Evolutionary conservation across 2,113 vertebrate genomes (phyloP), one percentile per base, ranked within the genome.

Genomic region (Notiomystis cincta): DNA sequence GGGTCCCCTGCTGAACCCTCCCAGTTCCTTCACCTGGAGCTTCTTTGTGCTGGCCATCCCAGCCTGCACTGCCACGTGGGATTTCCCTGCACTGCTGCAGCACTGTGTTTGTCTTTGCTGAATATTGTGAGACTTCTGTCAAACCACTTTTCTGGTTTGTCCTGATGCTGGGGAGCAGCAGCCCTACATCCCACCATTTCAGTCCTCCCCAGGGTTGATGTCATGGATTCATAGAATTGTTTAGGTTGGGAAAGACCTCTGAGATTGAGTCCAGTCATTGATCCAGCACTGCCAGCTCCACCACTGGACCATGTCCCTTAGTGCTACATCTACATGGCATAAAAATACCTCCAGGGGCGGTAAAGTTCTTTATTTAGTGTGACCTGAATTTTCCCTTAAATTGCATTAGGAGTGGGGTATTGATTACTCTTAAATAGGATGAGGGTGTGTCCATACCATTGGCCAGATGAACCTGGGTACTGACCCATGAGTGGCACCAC

Each of bases 61-160:
- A 42, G 57, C 14, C 5, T 3, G 4, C 44, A 5, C 5, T 54
- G 27, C 72, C 15, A 2, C 1, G 0, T 54, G 58, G 38, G 58
- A 9, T 89, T 92, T 30, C 72, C 28, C 53, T 58, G 35, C 5
- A 1, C 7, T 53, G 45, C 56, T 75, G 27, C 8, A 33, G 50
- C 27, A 12, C n/a, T 30, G 3, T 4, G 1, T 66, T 57, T 75
- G 27, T 58, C 28, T 67, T 67, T 64, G 42, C n/a, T 71, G 53
- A 56, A 31, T 76, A 12, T 35, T 69, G 15, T 50, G 33, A 72
- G 23, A 16, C 35, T 80, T 58, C 20, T 33, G 40, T 45, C 58
- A 77, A 7, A 37, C 38, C 30, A 28, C 12, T 80, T 65, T 80
- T 79, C 33, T 35, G 6, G 9, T 61, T 75, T 48, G 33, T 45